Conservation (phyloP, 30 jellyfish, hydroid and myxozoan species). For the Aurelia coerulea region DNA sequence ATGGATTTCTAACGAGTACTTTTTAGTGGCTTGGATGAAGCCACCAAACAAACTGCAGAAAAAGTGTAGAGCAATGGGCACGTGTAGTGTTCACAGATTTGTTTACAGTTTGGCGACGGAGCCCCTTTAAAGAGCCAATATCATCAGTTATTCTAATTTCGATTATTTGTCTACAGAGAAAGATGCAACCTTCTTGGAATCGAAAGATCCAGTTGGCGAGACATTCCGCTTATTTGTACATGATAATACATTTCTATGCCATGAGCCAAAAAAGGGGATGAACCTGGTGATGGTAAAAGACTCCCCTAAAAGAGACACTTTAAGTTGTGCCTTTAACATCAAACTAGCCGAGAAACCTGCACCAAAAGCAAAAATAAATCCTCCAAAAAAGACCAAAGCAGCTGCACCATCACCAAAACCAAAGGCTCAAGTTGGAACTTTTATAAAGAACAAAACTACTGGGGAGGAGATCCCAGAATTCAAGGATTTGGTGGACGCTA, state of each 20-base stretch:
- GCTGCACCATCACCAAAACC: background rate
- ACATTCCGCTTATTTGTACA: conserved; percentile 48
- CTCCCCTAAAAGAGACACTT: conserved; percentile 64
- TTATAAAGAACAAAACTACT: conserved; percentile 18
- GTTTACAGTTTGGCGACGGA: no score
- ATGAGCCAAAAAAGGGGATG: conserved; percentile 49
- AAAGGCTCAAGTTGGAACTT: conserved; percentile 11
- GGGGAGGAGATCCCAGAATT: conserved; percentile 45
- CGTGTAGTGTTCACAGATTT: no score
- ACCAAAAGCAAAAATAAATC: background rate
- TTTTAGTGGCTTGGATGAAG: no score
- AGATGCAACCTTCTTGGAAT: conserved; percentile 65
- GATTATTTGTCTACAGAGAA: conserved; percentile 5
- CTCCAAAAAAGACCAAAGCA: background rate
- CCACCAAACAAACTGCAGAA: no score
- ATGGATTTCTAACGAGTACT: no score
- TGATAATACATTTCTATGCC: conserved; percentile 58
- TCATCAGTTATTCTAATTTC: no score
- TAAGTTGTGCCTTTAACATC: conserved; percentile 57
- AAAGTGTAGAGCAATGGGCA: no score
- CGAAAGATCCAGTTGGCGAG: conserved; percentile 55
- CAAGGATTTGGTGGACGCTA: conserved; percentile 54
- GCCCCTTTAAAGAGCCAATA: no score
- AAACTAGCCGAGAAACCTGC: conserved; percentile 3
- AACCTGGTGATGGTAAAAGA: conserved; percentile 43